Evolutionary conservation across 2,888 invertebrate species (phyloP), one percentile per base, ranked within the genome.

Genomic region (Marasmarcha lunaedactyla): DNA sequence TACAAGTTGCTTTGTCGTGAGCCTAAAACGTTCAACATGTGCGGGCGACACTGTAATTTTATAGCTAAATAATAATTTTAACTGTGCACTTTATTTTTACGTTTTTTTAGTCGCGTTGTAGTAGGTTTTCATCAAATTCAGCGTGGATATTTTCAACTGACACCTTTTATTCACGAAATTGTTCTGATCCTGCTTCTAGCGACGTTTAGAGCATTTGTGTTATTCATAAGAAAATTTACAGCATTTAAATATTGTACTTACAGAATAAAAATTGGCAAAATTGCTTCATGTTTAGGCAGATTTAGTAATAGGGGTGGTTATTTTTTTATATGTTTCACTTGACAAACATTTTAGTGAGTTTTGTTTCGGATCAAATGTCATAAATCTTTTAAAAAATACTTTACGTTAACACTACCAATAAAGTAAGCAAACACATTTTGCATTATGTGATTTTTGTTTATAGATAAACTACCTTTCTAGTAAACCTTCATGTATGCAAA

Each of bases 101-200:
- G 58, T 71, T 71, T 57, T 64, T 72, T 74, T 69, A 67, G 63
- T 61, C 65, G 52, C 63, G 67, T 71, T 73, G 63, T 71, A 68
- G 62, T 68, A 64, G 69, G 61, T 68, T 73, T 68, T 69, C 63
- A 69, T 71, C 65, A 71, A 73, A 76, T 76, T 73, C 71, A 78
- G 69, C 67, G 67, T 73, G 67, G 62, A 67, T 65, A 67, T 67
- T 68, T 70, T 66, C 66, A 58, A 63, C 52, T 57, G 45, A 60
- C 59, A 63, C 63, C 58, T 71, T 71, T 68, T 65, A 64, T 66
- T 67, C 57, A 51, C 66, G 63, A 54, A 55, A n/a, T 38, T 53
- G 60, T 54, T 60, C 63, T 48, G 60, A 58, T 62, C 65, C 52
- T 70, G 72, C 77, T 76, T 76, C 73, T 63, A 54, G 63, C 62